These are phyloP conservation scores for Drosophila ercepeae DNA, from an alignment of 1,140 invertebrate species.

Conservation along the genomic window DNA sequence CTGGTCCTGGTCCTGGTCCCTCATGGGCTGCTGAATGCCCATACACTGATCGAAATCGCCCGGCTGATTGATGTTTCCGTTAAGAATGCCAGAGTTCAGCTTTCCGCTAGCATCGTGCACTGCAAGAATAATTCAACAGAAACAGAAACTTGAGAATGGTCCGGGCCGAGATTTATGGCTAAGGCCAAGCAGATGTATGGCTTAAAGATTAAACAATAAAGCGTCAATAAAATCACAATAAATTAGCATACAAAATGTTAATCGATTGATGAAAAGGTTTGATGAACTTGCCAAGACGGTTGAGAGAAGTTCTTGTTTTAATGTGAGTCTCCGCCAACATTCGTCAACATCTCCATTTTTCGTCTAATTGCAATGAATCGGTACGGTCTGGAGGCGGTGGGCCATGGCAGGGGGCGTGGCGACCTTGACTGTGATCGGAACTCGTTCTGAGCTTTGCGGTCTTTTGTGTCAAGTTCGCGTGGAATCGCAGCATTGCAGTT, in stretches of 20 bases:
- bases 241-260: conserved; percentile 13
- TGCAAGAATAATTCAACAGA: conserved; percentile 17
- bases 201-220: no score
- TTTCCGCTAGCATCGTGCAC: conserved; percentile 87
- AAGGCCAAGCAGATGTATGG: not conserved
- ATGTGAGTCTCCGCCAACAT: not conserved
- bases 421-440: conserved; percentile 76
- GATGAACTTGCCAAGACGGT: not conserved
- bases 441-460: conserved; percentile 33
- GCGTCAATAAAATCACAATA: conserved; percentile 3
- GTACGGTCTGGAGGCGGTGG: not conserved
- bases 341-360: no score
- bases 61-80: conserved; percentile 87
- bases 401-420: not conserved
- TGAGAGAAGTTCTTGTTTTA: not conserved
- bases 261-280: not conserved
- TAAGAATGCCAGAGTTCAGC: conserved; percentile 86
- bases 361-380: not conserved
- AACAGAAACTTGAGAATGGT: not conserved
- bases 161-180: not conserved
- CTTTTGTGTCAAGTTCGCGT: conserved; percentile 74
- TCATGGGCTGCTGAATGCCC: conserved; percentile 52
- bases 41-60: conserved; percentile 88
- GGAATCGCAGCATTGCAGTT: conserved; percentile 35
- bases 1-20: conserved; percentile 19